These are phyloP conservation scores for Caiman crocodilus DNA, from an alignment of 2,797 vertebrate genomes.

Conservation along the genomic window DNA sequence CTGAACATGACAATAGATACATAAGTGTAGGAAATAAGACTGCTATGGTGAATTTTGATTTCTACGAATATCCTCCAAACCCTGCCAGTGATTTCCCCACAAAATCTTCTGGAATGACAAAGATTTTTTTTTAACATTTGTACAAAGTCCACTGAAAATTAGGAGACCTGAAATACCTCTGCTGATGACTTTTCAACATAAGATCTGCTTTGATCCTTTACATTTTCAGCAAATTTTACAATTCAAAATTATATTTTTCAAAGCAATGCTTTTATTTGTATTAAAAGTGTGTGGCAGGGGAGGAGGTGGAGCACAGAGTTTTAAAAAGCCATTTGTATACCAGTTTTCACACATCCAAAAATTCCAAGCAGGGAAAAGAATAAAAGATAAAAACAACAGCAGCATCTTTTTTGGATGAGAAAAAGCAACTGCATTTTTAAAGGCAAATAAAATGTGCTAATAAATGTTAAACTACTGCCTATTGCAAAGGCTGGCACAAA, in stretches of 20 bases:
- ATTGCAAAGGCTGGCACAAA: neutral
- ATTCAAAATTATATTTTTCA: neutral
- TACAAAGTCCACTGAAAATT: neutral
- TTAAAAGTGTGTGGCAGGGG: neutral
- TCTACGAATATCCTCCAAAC: neutral
- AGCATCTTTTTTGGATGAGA: neutral
- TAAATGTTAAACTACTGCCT: neutral
- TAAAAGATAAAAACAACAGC: neutral
- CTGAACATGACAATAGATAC: neutral
- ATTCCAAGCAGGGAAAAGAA: neutral
- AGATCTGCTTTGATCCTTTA: neutral
- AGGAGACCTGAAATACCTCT: neutral
- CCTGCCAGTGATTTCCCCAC: neutral
- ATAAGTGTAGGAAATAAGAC: neutral
- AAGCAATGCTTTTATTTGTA: neutral
- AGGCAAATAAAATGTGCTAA: neutral
- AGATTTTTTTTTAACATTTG: conserved; percentile 2
- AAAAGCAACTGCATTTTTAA: neutral
- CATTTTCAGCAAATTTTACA: neutral
- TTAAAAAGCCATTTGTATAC: neutral
- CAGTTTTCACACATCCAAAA: neutral
- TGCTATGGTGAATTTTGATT: fast-evolving
- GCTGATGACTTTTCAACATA: neutral
- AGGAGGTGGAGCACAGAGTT: neutral
- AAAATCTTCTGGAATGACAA: neutral